Evolutionary conservation across 2,797 vertebrate genomes (phyloP).

Genomic region (Tarsius wallacei): DNA sequence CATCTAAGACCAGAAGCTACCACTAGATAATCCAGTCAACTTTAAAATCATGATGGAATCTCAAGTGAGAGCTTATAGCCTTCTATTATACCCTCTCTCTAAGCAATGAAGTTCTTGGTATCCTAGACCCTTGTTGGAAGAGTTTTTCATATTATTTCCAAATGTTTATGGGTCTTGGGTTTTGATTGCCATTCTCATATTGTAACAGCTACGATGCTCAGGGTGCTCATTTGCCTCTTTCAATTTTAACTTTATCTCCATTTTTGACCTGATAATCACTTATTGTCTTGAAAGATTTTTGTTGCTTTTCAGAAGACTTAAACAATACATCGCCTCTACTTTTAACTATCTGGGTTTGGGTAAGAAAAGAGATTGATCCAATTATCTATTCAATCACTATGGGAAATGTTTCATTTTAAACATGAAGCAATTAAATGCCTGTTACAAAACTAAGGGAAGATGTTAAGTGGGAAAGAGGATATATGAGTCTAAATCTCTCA

Average conservation of each 20-base stretch:
- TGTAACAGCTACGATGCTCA: neutral
- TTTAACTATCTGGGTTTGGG: neutral
- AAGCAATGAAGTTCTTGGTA: neutral
- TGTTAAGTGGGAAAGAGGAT: neutral
- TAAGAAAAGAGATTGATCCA: neutral
- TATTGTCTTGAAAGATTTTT: neutral
- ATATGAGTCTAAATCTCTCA: neutral
- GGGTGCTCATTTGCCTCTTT: neutral
- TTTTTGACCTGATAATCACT: neutral
- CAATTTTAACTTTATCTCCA: neutral
- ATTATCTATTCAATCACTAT: constrained; percentile 28
- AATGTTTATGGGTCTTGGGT: neutral
- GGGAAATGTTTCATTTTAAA: constrained; percentile 30
- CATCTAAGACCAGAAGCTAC: neutral
- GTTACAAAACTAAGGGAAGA: neutral
- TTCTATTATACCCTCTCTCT: neutral
- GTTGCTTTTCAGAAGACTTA: neutral
- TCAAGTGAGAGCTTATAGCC: neutral
- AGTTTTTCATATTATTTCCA: neutral
- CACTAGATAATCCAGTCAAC: neutral
- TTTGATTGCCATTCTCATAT: neutral
- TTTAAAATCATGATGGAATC: constrained; percentile 24
- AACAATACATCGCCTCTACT: neutral
- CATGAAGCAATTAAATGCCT: neutral
- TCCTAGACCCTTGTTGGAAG: neutral